phyloP scores from a whole-genome alignment of 2,888 invertebrate species.

The Pediacus dermestoides region DNA sequence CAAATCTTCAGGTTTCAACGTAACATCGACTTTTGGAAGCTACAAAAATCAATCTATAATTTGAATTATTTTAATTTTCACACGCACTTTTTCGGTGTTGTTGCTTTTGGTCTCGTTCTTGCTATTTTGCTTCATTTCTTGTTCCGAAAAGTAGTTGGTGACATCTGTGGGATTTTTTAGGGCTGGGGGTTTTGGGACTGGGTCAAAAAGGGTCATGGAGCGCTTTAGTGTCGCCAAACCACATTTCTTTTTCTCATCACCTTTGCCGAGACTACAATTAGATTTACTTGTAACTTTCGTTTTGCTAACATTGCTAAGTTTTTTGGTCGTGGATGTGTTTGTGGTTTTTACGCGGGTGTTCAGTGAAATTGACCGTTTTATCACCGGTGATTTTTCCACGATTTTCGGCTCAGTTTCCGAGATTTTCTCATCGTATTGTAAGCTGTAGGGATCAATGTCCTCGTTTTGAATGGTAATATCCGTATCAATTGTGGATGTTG shows the following conservation, averaged over 20 bases:
- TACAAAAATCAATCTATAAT: conserved; percentile 2
- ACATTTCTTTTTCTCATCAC: conserved; percentile 29
- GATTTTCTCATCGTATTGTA: conserved; percentile 56
- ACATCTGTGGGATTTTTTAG: conserved; percentile 46
- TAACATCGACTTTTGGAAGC: conserved; percentile 9
- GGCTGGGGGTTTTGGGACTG: conserved; percentile 42
- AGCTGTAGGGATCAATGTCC: conserved; percentile 48
- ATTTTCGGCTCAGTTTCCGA: conserved; percentile 30
- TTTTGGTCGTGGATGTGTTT: conserved; percentile 9
- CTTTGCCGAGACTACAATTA: conserved; percentile 17
- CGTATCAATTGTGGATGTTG: conserved; percentile 35
- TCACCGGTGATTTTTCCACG: conserved; percentile 19
- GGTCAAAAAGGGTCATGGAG: conserved; percentile 56
- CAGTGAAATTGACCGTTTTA: conserved; percentile 21
- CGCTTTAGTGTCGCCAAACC: conserved; percentile 55
- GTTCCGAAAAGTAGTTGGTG: conserved; percentile 38
- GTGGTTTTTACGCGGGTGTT: conserved; percentile 8
- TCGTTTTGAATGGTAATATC: conserved; percentile 29
- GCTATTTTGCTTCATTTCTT: too few species aligned
- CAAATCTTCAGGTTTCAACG: conserved; percentile 38
- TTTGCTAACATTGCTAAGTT: conserved; percentile 16
- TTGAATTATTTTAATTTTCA: too few species aligned
- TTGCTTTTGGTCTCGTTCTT: conserved; percentile 3
- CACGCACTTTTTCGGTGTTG: conserved; percentile 4
- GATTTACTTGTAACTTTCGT: conserved; percentile 16